These are phyloP conservation scores for Caenorhabditis drosophilae DNA, from an alignment of 2,888 invertebrate genomes.

Conservation along the genomic window DNA sequence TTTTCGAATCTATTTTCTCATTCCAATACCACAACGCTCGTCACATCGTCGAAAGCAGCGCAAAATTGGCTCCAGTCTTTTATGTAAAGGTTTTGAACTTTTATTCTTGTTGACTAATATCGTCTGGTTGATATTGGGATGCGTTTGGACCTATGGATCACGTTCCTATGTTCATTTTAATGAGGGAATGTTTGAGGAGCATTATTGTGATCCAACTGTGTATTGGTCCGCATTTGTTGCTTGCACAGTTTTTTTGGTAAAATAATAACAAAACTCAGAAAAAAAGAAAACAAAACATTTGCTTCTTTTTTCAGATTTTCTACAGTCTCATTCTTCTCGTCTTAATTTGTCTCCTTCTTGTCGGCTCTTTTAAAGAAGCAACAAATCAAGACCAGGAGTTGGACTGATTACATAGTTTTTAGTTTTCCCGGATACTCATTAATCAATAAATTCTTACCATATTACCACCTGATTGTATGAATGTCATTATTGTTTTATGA, in stretches of 20 bases:
- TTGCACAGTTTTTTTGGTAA: constrained; percentile 42
- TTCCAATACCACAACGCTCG: constrained; percentile 39
- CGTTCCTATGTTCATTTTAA: constrained; percentile 54
- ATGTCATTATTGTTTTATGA: too few species aligned
- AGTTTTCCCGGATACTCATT: too few species aligned
- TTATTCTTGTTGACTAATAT: constrained; percentile 57
- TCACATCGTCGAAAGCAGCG: constrained; percentile 18
- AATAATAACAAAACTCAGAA: background rate
- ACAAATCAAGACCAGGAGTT: constrained; percentile 10
- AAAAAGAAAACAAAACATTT: background rate
- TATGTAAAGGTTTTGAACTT: constrained; percentile 55
- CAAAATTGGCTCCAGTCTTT: constrained; percentile 27
- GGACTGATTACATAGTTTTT: constrained; percentile 9
- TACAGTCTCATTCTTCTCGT: constrained; percentile 47
- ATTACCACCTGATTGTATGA: too few species aligned
- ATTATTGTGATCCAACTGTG: constrained; percentile 55
- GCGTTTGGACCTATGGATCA: constrained; percentile 66
- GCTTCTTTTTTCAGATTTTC: constrained; percentile 35
- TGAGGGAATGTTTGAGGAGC: constrained; percentile 51
- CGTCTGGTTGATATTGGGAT: constrained; percentile 62
- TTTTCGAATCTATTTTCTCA: constrained; percentile 52
- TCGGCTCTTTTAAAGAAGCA: constrained; percentile 45
- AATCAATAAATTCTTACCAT: too few species aligned
- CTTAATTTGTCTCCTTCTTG: constrained; percentile 46
- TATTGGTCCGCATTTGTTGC: constrained; percentile 52